phyloP scores from a whole-genome alignment of 2,113 vertebrate genomes.

The Taurulus bubalis region DNA sequence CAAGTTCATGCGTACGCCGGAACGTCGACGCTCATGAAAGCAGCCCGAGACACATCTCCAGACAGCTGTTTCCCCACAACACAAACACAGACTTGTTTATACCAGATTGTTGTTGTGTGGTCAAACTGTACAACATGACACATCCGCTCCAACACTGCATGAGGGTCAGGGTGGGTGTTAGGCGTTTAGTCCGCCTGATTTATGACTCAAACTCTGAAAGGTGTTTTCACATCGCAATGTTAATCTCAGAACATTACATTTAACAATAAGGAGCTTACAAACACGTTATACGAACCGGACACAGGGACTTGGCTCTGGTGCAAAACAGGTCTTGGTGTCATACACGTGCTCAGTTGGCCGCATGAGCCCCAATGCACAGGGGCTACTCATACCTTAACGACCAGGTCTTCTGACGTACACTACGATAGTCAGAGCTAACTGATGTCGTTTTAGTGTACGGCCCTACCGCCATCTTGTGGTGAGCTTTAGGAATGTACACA shows the following conservation, averaged over 20 bases:
- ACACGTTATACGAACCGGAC: no score
- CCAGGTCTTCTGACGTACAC: not conserved
- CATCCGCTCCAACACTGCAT: conserved; percentile 29
- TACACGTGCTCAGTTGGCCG: not conserved
- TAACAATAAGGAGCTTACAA: not conserved
- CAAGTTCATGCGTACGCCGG: conserved; percentile 22
- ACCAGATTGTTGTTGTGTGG: conserved; percentile 32
- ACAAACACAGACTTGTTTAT: conserved; percentile 14
- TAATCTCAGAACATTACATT: not conserved
- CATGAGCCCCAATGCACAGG: not conserved
- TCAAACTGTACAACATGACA: conserved; percentile 18
- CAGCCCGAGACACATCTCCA: not conserved
- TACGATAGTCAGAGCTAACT: not conserved
- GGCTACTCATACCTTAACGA: not conserved
- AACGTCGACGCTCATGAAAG: conserved; percentile 13
- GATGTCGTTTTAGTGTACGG: not conserved
- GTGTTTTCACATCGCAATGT: not conserved
- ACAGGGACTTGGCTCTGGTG: not conserved
- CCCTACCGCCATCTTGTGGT: conserved; percentile 54
- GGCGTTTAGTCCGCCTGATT: conserved; percentile 3
- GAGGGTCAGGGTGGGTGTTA: conserved; percentile 42
- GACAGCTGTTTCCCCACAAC: conserved; percentile 43
- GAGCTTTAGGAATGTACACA: not conserved
- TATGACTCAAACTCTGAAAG: not conserved
- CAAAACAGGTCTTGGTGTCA: not conserved